Base-by-base conservation (phyloP, 2,888 invertebrate genomes). In the Caenorhabditis sp. region DNA sequence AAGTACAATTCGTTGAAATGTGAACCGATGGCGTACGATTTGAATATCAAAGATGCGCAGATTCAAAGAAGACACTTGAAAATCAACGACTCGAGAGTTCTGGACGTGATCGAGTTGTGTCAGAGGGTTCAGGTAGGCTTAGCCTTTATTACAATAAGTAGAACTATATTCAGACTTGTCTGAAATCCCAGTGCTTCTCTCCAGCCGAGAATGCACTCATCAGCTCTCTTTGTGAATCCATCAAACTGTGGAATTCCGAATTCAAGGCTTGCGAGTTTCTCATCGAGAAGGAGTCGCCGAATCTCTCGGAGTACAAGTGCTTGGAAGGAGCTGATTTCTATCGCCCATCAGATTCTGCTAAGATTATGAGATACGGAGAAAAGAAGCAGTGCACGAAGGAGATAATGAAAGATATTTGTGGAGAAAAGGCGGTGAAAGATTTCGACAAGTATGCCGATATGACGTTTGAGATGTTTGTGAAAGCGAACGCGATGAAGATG, bases 401-500 rank as follows among this genome's bases (percentile, higher is more conserved):
- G 28, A 64, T 64, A 16, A 64, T 64, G 64, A 47, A 28, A 28
- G 47, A 64, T 28, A n/a, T 47, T 28, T 64, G 64, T 47, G 64
- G 64, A 28, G 28, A 64, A 16, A 7, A 28, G n/a, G 44, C 44
- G 0, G 10, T 64, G n/a, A n/a, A n/a, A 10, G 22, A 64, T 47
- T 64, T 64, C n/a, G 47, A 64, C 28, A 5, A 49, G 8, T 31
- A 66, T 66, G 28, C 66, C 1, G 35, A 31, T 5, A 19, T 66
- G 6, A 24, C 19, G 3, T 3, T 5, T 12, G 24, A 61, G 2
- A 4, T 19, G 2, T 4, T 12, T 2, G 19, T n/a, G 28, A 14
- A 24, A 28, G 0, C 28, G 19, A 19, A n/a, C 5, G 5, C n/a
- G 19, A 47, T 47, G 47, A n/a, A 19, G n/a, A 10, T 38, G 38